phyloP scores from a whole-genome alignment of 2,888 invertebrate genomes.

The Melinopterus prodromus region DNA sequence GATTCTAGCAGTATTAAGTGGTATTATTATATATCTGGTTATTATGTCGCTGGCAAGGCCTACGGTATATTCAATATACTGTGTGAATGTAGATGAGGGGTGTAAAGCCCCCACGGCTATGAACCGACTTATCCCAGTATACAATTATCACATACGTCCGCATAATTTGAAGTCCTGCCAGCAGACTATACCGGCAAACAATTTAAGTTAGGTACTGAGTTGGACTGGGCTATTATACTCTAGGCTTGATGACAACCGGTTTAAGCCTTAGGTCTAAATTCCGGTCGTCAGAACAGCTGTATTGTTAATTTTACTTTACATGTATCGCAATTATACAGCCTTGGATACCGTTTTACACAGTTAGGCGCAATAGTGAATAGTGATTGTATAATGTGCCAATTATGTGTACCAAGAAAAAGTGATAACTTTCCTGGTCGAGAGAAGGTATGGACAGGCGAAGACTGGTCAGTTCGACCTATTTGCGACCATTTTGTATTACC shows the following conservation, averaged over 20 bases:
- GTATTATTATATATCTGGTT: neutral
- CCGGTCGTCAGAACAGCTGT: neutral
- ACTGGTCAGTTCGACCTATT: no score
- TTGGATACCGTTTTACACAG: no score
- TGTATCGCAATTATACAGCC: neutral
- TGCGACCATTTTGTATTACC: no score
- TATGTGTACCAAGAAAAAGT: no score
- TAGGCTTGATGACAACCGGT: neutral
- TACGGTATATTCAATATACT: neutral
- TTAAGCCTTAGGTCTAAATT: neutral
- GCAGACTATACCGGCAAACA: neutral
- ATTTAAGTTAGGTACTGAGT: neutral
- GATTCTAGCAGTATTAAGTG: no score
- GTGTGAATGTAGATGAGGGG: neutral
- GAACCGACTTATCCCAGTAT: neutral
- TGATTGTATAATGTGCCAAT: no score
- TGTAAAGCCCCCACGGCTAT: neutral
- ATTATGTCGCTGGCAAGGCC: neutral
- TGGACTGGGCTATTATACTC: neutral
- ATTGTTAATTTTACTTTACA: neutral
- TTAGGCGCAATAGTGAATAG: no score
- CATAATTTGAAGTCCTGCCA: neutral
- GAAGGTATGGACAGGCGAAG: no score
- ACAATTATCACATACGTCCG: conserved; percentile 4
- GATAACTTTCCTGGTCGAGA: no score